A percentile compares a stretch with the other conserved stretches of the same genome.
These are phyloP conservation scores for Polyploca ridens DNA, from an alignment of 2,888 invertebrate genomes.

Conservation along the genomic window DNA sequence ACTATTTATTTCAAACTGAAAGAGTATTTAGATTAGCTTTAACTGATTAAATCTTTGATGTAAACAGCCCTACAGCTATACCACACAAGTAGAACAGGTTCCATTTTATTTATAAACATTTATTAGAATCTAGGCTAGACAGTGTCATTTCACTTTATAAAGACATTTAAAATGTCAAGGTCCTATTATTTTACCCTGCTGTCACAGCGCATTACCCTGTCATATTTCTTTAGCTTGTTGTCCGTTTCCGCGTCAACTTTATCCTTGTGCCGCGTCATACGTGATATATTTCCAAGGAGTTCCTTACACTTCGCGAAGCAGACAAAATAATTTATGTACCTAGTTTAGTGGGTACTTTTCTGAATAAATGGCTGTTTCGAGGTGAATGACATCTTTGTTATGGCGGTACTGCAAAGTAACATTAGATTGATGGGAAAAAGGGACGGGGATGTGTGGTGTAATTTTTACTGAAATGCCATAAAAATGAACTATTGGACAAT, in stretches of 20 bases:
- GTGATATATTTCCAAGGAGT: slow-evolving; percentile 80
- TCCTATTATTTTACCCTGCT: not conserved
- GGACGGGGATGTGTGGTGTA: not conserved
- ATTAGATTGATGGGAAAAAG: not conserved
- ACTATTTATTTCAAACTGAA: too few relatives aligned
- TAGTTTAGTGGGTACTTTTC: slow-evolving; percentile 80
- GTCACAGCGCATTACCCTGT: not conserved
- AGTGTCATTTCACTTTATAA: not conserved
- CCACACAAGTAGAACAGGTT: too few relatives aligned
- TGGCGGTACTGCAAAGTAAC: slow-evolving; percentile 28
- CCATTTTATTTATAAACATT: too few relatives aligned
- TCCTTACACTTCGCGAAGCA: slow-evolving; percentile 79
- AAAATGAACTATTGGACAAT: too few relatives aligned
- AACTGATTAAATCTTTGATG: too few relatives aligned
- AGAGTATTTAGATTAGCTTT: too few relatives aligned
- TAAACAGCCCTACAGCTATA: too few relatives aligned
- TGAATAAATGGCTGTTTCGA: slow-evolving; percentile 72
- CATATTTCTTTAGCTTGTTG: slow-evolving; percentile 27
- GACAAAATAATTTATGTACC: slow-evolving; percentile 83
- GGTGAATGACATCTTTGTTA: slow-evolving; percentile 81
- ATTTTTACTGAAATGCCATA: not conserved
- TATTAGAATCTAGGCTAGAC: too few relatives aligned
- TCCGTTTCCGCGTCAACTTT: slow-evolving; percentile 27
- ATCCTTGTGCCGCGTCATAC: slow-evolving; percentile 38
- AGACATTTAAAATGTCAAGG: not conserved